Conservation (phyloP, 1,140 invertebrate species). For the Calephelis nemesis region DNA sequence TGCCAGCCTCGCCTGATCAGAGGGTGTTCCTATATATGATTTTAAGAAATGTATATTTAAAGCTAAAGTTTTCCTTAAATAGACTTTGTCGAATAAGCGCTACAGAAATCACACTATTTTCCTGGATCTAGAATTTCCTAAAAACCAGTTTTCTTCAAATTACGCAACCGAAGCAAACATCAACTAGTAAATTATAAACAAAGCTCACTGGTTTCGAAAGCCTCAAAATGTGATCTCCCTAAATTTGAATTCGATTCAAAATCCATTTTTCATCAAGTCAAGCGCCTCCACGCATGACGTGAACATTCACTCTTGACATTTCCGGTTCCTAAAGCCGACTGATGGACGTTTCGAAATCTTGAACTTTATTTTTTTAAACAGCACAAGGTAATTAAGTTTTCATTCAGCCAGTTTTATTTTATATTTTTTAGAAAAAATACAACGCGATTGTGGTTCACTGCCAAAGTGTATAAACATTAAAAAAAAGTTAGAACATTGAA, state of each 20-base stretch:
- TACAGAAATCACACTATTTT: no score
- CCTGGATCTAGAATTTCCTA: no score
- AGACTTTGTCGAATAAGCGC: no score
- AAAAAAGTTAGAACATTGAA: no score
- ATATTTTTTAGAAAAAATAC: not conserved
- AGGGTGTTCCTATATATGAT: no score
- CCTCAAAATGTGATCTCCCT: not conserved
- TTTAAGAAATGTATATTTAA: no score
- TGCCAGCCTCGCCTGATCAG: no score
- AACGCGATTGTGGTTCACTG: not conserved
- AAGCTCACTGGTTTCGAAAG: not conserved
- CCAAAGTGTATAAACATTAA: no score
- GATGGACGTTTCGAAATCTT: slow-evolving; percentile 17
- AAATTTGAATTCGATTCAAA: slow-evolving; percentile 14
- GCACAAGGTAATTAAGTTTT: slow-evolving; percentile 13
- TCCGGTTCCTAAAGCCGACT: slow-evolving; percentile 16
- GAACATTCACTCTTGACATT: slow-evolving; percentile 14
- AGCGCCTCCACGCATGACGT: slow-evolving; percentile 14
- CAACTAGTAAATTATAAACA: not conserved
- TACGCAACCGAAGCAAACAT: no score
- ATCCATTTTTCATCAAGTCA: slow-evolving; percentile 15
- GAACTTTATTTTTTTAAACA: slow-evolving; percentile 16
- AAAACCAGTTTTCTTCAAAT: no score
- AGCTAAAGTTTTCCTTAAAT: no score
- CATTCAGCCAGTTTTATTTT: slow-evolving; percentile 10